Conservation (phyloP, 2,113 vertebrate species). For the Hiodon tergisus region DNA sequence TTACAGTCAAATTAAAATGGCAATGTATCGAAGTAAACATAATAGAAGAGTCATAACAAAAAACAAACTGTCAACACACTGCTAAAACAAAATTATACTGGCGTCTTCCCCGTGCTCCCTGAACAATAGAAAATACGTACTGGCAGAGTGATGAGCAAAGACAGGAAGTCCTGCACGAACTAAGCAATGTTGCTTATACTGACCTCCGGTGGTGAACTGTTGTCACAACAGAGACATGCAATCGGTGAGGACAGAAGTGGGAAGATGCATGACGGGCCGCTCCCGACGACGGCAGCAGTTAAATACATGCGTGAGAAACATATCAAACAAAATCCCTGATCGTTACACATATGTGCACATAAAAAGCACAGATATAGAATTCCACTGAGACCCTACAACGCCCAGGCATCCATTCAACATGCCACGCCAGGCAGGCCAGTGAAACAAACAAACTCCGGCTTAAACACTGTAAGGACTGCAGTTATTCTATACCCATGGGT, state of each 20-base stretch:
- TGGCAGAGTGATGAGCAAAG: slow-evolving; percentile 9
- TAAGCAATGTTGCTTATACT: slow-evolving; percentile 16
- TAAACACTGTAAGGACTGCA: background rate
- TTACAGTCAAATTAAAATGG: background rate
- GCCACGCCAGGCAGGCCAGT: slow-evolving; percentile 10
- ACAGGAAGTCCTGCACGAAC: slow-evolving; percentile 19
- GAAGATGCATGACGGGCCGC: background rate
- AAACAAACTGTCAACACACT: slow-evolving; percentile 21
- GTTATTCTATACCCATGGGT: background rate
- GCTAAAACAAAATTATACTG: slow-evolving; percentile 14
- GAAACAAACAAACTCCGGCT: background rate
- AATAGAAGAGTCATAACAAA: slow-evolving; percentile 18
- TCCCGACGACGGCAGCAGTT: background rate
- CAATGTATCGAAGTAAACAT: slow-evolving; percentile 16
- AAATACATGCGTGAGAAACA: background rate
- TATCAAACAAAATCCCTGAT: slow-evolving; percentile 22
- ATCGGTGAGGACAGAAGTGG: background rate
- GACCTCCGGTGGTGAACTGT: slow-evolving; percentile 21
- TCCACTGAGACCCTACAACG: slow-evolving; percentile 11
- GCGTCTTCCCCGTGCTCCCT: slow-evolving; percentile 9
- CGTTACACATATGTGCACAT: slow-evolving; percentile 17
- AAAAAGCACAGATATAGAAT: slow-evolving; percentile 14
- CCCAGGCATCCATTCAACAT: slow-evolving; percentile 6
- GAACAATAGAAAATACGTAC: slow-evolving; percentile 1
- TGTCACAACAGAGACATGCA: slow-evolving; percentile 21